Conservation (phyloP, 2,888 invertebrate genomes). For the Nymphalis urticae region DNA sequence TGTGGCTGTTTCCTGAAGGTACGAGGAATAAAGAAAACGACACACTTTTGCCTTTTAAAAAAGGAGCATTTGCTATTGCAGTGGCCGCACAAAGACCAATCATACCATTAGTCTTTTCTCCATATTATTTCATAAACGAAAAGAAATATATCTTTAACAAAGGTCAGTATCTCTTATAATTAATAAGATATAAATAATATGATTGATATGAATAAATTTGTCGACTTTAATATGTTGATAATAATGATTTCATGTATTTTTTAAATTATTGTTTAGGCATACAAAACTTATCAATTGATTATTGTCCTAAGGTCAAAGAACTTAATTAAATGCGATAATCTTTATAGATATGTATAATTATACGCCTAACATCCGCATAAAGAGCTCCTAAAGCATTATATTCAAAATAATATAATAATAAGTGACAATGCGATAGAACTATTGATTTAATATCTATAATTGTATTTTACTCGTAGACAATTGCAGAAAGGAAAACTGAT, state of each 20-base stretch:
- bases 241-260: too few relatives aligned
- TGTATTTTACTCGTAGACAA: too few relatives aligned
- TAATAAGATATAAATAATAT: background rate
- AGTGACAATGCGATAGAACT: too few relatives aligned
- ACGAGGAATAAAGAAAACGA: conserved; percentile 79
- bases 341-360: background rate
- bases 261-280: too few relatives aligned
- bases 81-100: conserved; percentile 85
- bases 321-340: conserved; percentile 6
- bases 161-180: conserved; percentile 45
- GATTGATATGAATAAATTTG: background rate
- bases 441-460: too few relatives aligned
- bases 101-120: conserved; percentile 85
- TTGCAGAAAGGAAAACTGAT: too few relatives aligned
- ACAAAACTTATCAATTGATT: background rate
- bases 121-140: conserved; percentile 80
- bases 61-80: conserved; percentile 87
- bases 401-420: too few relatives aligned
- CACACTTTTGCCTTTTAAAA: conserved; percentile 85
- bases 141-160: conserved; percentile 68
- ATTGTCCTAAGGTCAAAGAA: background rate
- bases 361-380: too few relatives aligned
- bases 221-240: too few relatives aligned
- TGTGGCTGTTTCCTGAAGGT: conserved; percentile 88
- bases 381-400: too few relatives aligned